These are phyloP conservation scores for Plebejus anna DNA, from an alignment of 2,888 invertebrate genomes.

Conservation along the genomic window DNA sequence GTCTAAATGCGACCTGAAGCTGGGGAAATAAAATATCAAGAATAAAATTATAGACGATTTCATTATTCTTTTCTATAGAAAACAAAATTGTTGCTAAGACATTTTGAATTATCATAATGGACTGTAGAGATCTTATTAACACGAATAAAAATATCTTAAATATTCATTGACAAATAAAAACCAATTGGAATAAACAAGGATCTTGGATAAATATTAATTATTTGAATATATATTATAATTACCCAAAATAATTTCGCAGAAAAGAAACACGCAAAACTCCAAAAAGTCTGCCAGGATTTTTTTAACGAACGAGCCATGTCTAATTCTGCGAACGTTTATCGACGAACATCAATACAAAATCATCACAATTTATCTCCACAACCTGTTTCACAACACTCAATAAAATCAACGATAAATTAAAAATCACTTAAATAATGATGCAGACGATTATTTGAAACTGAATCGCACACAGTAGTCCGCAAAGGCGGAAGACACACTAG, in stretches of 20 bases:
- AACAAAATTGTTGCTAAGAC: background rate
- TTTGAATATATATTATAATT: slow-evolving; percentile 37
- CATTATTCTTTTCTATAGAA: background rate
- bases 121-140: background rate
- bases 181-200: background rate
- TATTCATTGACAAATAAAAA: background rate
- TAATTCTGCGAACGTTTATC: background rate
- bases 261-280: slow-evolving; percentile 68
- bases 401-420: background rate
- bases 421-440: background rate
- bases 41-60: no score
- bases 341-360: background rate
- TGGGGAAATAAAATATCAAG: no score
- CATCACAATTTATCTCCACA: background rate
- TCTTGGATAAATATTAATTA: no score
- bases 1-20: no score
- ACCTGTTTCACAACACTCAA: slow-evolving; percentile 5
- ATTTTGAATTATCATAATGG: background rate
- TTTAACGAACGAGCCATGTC: slow-evolving; percentile 54
- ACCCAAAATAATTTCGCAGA: slow-evolving; percentile 70
- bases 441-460: background rate
- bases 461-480: slow-evolving; percentile 2
- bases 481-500: slow-evolving; percentile 27
- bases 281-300: slow-evolving; percentile 54
- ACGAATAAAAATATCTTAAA: background rate